phyloP scores from a whole-genome alignment of 2,888 invertebrate species.

The Ophion ventricosus region DNA sequence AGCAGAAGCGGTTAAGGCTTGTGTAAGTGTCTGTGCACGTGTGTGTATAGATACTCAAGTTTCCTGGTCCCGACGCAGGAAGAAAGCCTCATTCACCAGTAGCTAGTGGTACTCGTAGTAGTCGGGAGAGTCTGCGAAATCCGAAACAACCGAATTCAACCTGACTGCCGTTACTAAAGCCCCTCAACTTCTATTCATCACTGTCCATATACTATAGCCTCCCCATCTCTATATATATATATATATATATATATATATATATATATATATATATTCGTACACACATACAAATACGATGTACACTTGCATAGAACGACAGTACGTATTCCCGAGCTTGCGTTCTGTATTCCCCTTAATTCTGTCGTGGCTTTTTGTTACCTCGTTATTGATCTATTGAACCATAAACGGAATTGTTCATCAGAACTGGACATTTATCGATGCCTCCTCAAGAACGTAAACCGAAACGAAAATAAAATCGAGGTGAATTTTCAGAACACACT shows the following conservation, averaged over 20 bases:
- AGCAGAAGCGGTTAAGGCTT: constrained; percentile 18
- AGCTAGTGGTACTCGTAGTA: constrained; percentile 37
- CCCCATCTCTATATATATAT: background rate
- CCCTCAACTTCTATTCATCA: constrained; percentile 7
- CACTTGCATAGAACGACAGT: background rate
- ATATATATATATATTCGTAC: background rate
- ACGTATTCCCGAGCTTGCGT: background rate
- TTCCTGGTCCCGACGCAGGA: constrained; percentile 58
- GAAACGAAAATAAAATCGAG: background rate
- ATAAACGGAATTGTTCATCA: background rate
- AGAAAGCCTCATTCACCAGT: constrained; percentile 57
- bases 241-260: background rate
- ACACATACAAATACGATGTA: background rate
- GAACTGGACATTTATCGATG: background rate
- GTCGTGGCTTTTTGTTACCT: background rate
- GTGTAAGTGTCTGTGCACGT: background rate
- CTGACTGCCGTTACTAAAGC: constrained; percentile 23
- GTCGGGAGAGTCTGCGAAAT: constrained; percentile 71
- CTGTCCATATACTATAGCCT: background rate
- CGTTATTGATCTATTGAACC: background rate
- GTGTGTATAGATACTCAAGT: constrained; percentile 32
- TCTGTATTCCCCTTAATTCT: background rate
- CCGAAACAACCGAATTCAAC: constrained; percentile 68
- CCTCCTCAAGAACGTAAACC: background rate
- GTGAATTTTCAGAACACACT: background rate